A percentile compares a stretch with the other conserved stretches of the same genome.
Evolutionary conservation across 2,888 invertebrate genomes (phyloP).

Genomic region (Zhuqinia jingwanae): DNA sequence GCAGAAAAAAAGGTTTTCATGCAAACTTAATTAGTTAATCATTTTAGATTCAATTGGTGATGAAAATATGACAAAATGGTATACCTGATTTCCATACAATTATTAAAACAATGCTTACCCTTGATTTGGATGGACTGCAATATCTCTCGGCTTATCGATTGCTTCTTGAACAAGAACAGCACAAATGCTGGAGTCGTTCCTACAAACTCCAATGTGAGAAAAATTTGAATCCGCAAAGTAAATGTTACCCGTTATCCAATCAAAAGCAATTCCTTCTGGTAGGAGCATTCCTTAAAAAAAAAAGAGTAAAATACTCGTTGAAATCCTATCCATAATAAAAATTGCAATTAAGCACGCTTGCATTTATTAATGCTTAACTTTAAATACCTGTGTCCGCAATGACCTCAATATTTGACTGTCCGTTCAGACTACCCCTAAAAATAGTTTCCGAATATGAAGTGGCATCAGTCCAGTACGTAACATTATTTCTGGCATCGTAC

Average conservation of each 20-base stretch:
- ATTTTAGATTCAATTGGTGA: too few relatives aligned
- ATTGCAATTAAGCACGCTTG: background rate
- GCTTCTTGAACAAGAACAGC: slow-evolving; percentile 85
- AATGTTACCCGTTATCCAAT: slow-evolving; percentile 90
- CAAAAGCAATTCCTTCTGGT: slow-evolving; percentile 89
- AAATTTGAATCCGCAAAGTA: slow-evolving; percentile 90
- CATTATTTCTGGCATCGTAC: slow-evolving; percentile 84
- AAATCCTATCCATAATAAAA: background rate
- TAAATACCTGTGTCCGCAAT: slow-evolving; percentile 76
- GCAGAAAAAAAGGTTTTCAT: too few relatives aligned
- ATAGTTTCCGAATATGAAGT: slow-evolving; percentile 87
- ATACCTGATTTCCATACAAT: too few relatives aligned
- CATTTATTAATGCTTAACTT: too few relatives aligned
- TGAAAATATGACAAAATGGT: too few relatives aligned
- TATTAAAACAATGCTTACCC: too few relatives aligned
- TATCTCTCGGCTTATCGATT: slow-evolving; percentile 86
- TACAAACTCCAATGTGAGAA: slow-evolving; percentile 88
- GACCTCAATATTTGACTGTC: slow-evolving; percentile 79
- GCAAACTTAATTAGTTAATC: too few relatives aligned
- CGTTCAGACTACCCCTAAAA: slow-evolving; percentile 85
- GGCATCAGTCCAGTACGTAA: slow-evolving; percentile 90
- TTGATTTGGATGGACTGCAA: slow-evolving; percentile 86
- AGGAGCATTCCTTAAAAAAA: slow-evolving; percentile 84
- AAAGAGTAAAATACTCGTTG: background rate
- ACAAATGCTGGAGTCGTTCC: slow-evolving; percentile 86